Conservation (phyloP, 2,797 vertebrate genomes). For the Toxotes lorentzi region DNA sequence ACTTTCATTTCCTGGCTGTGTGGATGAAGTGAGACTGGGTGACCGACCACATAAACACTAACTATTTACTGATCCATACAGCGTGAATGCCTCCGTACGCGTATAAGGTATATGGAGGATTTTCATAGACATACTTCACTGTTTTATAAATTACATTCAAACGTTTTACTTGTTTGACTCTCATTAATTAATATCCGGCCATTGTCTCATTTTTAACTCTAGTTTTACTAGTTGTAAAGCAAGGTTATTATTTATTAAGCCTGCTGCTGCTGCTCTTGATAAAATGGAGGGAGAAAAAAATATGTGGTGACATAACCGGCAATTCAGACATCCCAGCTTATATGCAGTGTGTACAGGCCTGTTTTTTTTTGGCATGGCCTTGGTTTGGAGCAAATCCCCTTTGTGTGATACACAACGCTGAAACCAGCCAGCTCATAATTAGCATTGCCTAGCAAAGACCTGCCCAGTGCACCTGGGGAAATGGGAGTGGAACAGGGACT, state of each 20-base stretch:
- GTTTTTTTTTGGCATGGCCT: slow-evolving; percentile 47
- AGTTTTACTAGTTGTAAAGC: slow-evolving; percentile 12
- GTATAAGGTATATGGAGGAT: background rate
- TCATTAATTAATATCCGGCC: background rate
- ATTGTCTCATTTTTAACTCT: slow-evolving; percentile 1
- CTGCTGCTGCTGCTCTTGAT: slow-evolving; percentile 29
- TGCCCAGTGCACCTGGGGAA: slow-evolving; percentile 61
- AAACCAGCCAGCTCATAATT: slow-evolving; percentile 71
- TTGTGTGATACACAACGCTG: slow-evolving; percentile 69
- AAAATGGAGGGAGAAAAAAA: slow-evolving; percentile 33
- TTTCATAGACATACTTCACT: background rate
- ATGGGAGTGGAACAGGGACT: slow-evolving; percentile 39
- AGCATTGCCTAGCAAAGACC: slow-evolving; percentile 57
- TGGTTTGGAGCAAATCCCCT: slow-evolving; percentile 55
- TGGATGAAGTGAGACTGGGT: slow-evolving; percentile 26
- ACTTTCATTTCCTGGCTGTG: slow-evolving; percentile 40
- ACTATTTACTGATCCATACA: slow-evolving; percentile 32
- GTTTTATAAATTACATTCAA: background rate
- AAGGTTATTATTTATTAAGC: slow-evolving; percentile 13
- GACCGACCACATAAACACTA: slow-evolving; percentile 17
- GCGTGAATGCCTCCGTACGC: background rate
- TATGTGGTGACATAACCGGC: slow-evolving; percentile 45
- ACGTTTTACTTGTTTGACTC: background rate
- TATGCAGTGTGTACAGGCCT: slow-evolving; percentile 34
- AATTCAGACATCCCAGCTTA: slow-evolving; percentile 43